A percentile compares a stretch with the other conserved stretches of the same genome.
Conservation (phyloP, 2,797 vertebrate genomes). For the Crenichthys baileyi region DNA sequence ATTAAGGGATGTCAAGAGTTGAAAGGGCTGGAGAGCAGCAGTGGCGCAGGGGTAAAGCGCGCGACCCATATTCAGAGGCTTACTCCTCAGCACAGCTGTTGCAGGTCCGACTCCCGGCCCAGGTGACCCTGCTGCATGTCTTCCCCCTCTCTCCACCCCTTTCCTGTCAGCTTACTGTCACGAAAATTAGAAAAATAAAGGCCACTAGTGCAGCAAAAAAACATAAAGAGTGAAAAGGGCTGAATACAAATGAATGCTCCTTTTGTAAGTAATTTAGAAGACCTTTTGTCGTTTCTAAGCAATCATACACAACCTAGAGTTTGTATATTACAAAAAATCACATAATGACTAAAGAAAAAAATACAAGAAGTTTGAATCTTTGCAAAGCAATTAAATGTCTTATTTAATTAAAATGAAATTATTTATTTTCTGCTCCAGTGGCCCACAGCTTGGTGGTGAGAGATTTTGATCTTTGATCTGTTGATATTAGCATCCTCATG, state of each 20-base stretch:
- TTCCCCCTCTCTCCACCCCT: too few relatives aligned
- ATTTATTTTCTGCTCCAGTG: not conserved
- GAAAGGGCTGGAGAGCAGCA: too few relatives aligned
- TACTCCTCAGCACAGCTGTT: too few relatives aligned
- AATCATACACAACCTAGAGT: not conserved
- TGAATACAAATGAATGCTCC: not conserved
- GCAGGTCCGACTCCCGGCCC: too few relatives aligned
- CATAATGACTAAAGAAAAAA: not conserved
- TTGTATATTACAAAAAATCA: too few relatives aligned
- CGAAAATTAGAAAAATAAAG: too few relatives aligned
- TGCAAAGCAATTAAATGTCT: not conserved
- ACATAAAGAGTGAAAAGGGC: not conserved
- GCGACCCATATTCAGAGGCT: too few relatives aligned
- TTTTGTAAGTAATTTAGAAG: not conserved
- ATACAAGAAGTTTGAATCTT: not conserved
- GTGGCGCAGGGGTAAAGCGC: too few relatives aligned
- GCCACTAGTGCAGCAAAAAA: too few relatives aligned
- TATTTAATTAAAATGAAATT: not conserved
- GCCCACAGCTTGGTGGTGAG: not conserved
- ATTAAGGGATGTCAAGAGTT: not conserved
- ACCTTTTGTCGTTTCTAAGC: too few relatives aligned
- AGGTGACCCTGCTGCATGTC: too few relatives aligned
- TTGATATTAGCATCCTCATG: not conserved
- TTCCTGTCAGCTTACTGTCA: too few relatives aligned
- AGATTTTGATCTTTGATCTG: not conserved